Conservation (phyloP, 53 echinoderm and acorn worm species). For the Actinopyga echinites region DNA sequence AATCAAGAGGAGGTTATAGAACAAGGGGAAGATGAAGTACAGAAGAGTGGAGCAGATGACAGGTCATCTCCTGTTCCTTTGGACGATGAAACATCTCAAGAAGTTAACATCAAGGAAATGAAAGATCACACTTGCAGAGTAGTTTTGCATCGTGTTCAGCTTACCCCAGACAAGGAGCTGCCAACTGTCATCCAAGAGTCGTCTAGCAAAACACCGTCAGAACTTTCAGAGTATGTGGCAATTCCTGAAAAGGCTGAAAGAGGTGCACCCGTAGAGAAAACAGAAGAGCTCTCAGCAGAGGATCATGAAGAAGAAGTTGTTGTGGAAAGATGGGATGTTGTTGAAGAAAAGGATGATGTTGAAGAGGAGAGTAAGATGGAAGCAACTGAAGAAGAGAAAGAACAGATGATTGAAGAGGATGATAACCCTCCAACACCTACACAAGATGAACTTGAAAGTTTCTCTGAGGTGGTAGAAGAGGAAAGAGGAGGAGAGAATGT, state of each 20-base stretch:
- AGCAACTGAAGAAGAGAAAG: neutral
- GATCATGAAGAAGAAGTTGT: neutral
- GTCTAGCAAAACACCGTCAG: too few relatives aligned
- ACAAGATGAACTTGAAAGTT: slow-evolving; percentile 71
- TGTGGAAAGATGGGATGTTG: neutral
- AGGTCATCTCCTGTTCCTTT: neutral
- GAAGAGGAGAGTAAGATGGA: neutral
- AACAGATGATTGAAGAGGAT: neutral
- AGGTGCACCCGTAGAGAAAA: neutral
- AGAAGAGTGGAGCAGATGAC: neutral
- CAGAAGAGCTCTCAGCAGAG: neutral
- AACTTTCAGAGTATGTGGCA: too few relatives aligned
- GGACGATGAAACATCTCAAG: neutral
- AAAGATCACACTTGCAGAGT: slow-evolving; percentile 12
- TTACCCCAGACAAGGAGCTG: neutral
- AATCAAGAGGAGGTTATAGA: slow-evolving; percentile 1
- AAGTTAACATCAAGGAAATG: neutral
- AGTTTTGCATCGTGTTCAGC: slow-evolving; percentile 13
- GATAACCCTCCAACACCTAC: slow-evolving; percentile 82
- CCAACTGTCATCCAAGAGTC: neutral
- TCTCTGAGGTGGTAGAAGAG: slow-evolving; percentile 13
- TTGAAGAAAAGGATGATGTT: neutral
- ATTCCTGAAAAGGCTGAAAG: too few relatives aligned
- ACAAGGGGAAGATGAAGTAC: neutral
- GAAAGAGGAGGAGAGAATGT: neutral